A percentile compares a stretch with the other conserved stretches of the same genome.
Evolutionary conservation across 2,113 vertebrate species (phyloP).

Genomic region (Varanus komodoensis): DNA sequence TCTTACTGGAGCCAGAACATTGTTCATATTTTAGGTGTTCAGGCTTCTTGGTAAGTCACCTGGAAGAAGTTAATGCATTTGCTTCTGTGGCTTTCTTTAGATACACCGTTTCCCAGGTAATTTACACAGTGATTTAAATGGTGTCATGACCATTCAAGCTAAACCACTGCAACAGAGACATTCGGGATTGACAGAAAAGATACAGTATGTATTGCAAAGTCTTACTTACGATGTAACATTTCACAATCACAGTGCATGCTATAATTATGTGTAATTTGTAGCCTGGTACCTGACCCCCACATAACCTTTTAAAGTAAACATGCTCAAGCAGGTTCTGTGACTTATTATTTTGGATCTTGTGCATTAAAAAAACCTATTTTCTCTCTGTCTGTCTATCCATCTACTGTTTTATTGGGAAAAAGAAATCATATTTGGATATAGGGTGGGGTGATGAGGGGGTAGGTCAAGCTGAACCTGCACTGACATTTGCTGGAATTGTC

Average conservation of each 20-base stretch:
- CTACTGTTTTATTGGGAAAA: background rate
- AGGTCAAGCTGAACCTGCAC: background rate
- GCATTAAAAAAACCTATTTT: too few species aligned
- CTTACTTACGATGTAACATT: background rate
- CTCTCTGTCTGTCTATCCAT: too few species aligned
- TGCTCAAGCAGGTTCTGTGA: background rate
- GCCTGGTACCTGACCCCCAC: too few species aligned
- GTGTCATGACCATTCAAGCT: slow-evolving; percentile 89
- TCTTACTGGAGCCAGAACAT: background rate
- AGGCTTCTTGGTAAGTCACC: background rate
- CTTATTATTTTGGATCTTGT: background rate
- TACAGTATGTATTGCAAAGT: slow-evolving; percentile 73
- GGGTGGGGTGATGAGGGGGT: too few species aligned
- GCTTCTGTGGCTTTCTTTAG: slow-evolving; percentile 60
- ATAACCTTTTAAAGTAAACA: background rate
- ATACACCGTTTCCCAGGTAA: slow-evolving; percentile 74
- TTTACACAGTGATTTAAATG: slow-evolving; percentile 78
- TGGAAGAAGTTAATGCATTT: background rate
- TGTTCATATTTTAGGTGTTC: background rate
- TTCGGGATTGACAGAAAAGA: slow-evolving; percentile 70
- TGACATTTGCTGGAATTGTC: slow-evolving; percentile 2
- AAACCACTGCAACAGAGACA: slow-evolving; percentile 87
- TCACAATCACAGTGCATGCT: background rate
- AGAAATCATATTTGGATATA: background rate
- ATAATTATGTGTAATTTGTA: background rate